Evolutionary conservation across 2,797 vertebrate species (phyloP).

Genomic region (Eutrigla gurnardus): DNA sequence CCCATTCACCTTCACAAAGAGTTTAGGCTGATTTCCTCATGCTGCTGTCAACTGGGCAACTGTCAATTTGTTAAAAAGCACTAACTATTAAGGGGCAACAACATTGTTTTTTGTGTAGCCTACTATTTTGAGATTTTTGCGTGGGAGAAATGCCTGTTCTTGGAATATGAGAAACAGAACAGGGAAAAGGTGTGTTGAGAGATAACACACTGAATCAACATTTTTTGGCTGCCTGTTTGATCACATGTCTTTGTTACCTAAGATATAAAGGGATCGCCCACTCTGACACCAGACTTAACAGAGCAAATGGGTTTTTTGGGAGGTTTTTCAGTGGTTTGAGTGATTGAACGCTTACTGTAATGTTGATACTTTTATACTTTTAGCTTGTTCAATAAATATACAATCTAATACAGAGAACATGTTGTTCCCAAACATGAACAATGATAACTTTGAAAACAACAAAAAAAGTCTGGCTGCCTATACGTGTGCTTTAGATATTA

Average conservation of each 20-base stretch:
- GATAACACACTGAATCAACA: conserved; percentile 57
- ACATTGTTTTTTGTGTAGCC: too few species aligned
- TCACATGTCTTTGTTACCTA: conserved; percentile 27
- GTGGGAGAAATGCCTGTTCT: conserved; percentile 62
- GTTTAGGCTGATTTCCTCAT: too few species aligned
- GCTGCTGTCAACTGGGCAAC: too few species aligned
- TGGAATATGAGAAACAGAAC: conserved; percentile 58
- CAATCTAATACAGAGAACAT: too few species aligned
- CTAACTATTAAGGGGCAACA: too few species aligned
- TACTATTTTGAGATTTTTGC: not conserved
- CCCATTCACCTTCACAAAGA: too few species aligned
- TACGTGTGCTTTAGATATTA: too few species aligned
- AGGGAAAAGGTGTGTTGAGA: conserved; percentile 60
- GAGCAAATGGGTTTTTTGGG: not conserved
- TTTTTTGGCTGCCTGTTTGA: conserved; percentile 45
- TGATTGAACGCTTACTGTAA: not conserved
- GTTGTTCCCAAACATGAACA: too few species aligned
- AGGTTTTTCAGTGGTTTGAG: not conserved
- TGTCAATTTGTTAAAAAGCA: too few species aligned
- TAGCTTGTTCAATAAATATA: too few species aligned
- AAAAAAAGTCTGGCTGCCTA: too few species aligned
- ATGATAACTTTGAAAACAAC: too few species aligned
- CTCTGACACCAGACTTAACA: not conserved
- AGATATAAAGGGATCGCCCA: conserved; percentile 11
- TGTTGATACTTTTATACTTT: not conserved